These are phyloP conservation scores for Physella acuta DNA, from an alignment of 1,140 invertebrate species.

Conservation along the genomic window DNA sequence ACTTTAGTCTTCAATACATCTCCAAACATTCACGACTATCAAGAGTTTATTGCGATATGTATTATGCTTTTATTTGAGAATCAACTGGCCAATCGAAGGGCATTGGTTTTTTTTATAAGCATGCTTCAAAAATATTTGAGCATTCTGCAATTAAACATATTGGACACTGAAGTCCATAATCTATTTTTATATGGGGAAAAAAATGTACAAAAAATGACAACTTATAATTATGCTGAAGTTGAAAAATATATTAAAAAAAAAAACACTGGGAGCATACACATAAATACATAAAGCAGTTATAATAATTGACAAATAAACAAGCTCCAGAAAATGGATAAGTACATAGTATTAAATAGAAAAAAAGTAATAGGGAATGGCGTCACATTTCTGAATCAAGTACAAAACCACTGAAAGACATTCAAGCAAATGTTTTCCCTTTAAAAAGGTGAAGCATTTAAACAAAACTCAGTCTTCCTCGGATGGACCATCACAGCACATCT, in stretches of 20 bases:
- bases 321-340: neutral
- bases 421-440: slow-evolving; percentile 16
- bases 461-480: neutral
- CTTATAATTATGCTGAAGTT: neutral
- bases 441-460: slow-evolving; percentile 3
- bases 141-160: too few species aligned
- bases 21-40: too few species aligned
- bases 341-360: neutral
- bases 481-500: slow-evolving; percentile 11
- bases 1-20: too few species aligned
- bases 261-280: neutral
- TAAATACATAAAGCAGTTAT: neutral
- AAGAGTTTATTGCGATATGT: too few species aligned
- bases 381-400: neutral
- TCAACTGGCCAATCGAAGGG: too few species aligned
- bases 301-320: neutral
- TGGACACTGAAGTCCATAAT: too few species aligned
- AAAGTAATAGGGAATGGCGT: slow-evolving; percentile 11
- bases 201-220: neutral
- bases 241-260: slow-evolving; percentile 3
- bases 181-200: slow-evolving; percentile 2
- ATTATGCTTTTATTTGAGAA: too few species aligned
- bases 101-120: too few species aligned
- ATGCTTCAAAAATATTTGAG: too few species aligned
- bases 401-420: slow-evolving; percentile 22